Evolutionary conservation across 2,113 vertebrate genomes (phyloP).

Genomic region (Phalacrocorax pelagicus): DNA sequence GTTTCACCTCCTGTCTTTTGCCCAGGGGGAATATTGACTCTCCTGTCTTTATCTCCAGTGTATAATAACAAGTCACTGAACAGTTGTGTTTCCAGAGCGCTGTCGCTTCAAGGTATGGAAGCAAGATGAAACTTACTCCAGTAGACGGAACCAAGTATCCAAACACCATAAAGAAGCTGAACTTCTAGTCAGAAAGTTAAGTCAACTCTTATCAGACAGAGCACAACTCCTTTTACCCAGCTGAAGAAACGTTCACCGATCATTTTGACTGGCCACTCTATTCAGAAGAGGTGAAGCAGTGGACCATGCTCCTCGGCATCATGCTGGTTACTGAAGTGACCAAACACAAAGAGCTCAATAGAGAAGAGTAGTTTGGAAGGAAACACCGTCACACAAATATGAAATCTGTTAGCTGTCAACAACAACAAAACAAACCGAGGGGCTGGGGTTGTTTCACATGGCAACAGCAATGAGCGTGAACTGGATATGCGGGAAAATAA

Average conservation of each 20-base stretch:
- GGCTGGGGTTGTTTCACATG: slow-evolving; percentile 22
- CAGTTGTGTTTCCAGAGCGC: slow-evolving; percentile 6
- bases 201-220: background rate
- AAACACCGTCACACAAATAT: slow-evolving; percentile 19
- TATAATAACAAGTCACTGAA: slow-evolving; percentile 15
- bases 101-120: background rate
- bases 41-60: slow-evolving; percentile 45
- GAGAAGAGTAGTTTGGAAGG: slow-evolving; percentile 23
- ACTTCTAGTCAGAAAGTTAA: slow-evolving; percentile 24
- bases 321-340: slow-evolving; percentile 33
- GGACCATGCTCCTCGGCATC: slow-evolving; percentile 29
- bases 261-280: background rate
- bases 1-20: background rate
- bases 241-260: background rate
- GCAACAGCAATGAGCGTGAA: slow-evolving; percentile 42
- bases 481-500: slow-evolving; percentile 37
- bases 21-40: background rate
- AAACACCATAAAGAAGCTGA: background rate
- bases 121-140: slow-evolving; percentile 11
- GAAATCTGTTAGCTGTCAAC: slow-evolving; percentile 26
- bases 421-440: slow-evolving; percentile 1
- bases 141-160: background rate
- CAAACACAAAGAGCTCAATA: slow-evolving; percentile 24
- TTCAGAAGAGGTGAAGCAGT: slow-evolving; percentile 21
- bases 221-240: background rate